These are phyloP conservation scores for Phalacrocorax aristotelis DNA, from an alignment of 2,113 vertebrate genomes.

Conservation along the genomic window DNA sequence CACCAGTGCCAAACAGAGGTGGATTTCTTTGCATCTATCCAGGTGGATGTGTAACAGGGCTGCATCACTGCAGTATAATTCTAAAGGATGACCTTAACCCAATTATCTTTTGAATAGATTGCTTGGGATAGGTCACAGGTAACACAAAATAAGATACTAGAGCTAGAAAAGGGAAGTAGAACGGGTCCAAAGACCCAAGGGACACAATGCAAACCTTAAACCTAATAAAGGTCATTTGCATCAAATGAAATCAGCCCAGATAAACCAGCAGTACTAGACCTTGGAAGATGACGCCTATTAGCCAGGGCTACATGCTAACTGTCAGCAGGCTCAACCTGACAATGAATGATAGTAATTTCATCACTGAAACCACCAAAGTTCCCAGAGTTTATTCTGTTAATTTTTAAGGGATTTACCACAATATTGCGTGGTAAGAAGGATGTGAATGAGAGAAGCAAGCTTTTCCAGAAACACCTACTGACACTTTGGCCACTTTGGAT, in stretches of 20 bases:
- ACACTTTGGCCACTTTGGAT: background rate
- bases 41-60: background rate
- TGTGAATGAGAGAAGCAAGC: background rate
- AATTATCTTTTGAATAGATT: background rate
- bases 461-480: background rate
- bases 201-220: background rate
- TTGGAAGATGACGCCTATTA: background rate
- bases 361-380: background rate
- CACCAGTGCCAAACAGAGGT: too few species aligned
- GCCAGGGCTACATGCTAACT: background rate
- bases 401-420: background rate
- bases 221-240: background rate
- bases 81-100: background rate
- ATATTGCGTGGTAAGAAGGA: background rate
- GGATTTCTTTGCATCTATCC: background rate
- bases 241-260: background rate
- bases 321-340: background rate
- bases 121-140: background rate
- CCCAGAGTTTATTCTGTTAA: background rate
- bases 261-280: background rate
- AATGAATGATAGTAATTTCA: background rate
- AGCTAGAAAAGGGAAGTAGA: background rate
- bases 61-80: background rate
- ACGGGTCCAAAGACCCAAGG: background rate
- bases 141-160: background rate